Percentiles rank a stretch among this genome's conserved stretches.
These are phyloP conservation scores for Strix aluco DNA, from an alignment of 2,113 vertebrate species.

Conservation along the genomic window DNA sequence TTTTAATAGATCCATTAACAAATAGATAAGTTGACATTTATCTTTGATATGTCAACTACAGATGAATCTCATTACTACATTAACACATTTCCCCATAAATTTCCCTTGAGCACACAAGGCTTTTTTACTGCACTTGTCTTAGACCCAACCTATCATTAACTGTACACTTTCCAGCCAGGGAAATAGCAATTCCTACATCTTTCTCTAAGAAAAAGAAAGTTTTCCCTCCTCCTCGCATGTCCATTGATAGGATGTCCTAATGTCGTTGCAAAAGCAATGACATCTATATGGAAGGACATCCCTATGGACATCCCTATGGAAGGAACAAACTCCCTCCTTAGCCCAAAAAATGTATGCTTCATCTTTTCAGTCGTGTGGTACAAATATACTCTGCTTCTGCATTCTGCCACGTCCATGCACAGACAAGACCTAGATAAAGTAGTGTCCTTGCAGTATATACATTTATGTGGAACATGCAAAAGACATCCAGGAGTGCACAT, in stretches of 20 bases:
- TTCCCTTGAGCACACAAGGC: background rate
- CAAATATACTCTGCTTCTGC: background rate
- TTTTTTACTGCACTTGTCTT: background rate
- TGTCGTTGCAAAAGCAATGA: background rate
- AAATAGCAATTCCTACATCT: background rate
- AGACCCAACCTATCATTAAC: background rate
- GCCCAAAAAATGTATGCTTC: background rate
- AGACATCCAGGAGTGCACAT: background rate
- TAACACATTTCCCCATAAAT: background rate
- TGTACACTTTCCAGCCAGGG: background rate
- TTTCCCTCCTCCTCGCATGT: background rate
- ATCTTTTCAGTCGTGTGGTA: background rate
- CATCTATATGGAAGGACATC: background rate
- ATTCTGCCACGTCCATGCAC: background rate
- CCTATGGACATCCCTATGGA: background rate
- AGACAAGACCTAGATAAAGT: background rate
- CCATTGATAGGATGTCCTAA: background rate
- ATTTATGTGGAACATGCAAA: background rate
- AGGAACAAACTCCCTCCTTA: background rate
- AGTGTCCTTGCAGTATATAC: background rate
- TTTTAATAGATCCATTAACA: slow-evolving; percentile 61
- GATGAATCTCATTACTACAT: slow-evolving; percentile 39
- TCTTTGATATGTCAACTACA: slow-evolving; percentile 40
- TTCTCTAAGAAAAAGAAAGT: background rate
- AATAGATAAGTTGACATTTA: slow-evolving; percentile 52